These are phyloP conservation scores for Stegostoma tigrinum DNA, from an alignment of 2,113 vertebrate species.

Conservation along the genomic window DNA sequence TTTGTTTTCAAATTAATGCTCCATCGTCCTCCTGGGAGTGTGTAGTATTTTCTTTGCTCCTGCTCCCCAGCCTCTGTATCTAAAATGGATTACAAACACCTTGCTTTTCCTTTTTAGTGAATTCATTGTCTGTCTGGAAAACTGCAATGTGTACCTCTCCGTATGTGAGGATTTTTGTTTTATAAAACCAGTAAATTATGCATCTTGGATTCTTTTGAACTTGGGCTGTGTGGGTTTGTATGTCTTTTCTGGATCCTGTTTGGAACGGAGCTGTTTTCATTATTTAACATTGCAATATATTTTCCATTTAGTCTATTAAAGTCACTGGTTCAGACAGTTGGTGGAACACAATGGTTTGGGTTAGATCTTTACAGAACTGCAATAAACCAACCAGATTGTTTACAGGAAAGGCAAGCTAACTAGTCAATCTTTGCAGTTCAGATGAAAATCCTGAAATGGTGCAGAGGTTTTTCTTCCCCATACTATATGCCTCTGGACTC, in stretches of 20 bases:
- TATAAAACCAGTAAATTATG: background rate
- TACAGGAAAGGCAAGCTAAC: background rate
- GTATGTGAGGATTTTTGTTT: too few relatives aligned
- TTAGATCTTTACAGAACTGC: background rate
- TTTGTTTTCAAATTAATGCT: background rate
- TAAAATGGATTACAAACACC: background rate
- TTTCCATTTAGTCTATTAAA: background rate
- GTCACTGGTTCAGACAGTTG: background rate
- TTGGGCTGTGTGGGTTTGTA: background rate
- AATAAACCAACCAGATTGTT: background rate
- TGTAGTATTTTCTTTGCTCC: background rate
- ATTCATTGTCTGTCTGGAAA: background rate
- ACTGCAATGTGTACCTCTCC: background rate
- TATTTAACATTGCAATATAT: background rate
- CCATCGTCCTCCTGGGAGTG: background rate
- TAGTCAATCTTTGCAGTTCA: background rate
- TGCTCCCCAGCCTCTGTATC: background rate
- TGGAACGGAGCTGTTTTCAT: background rate
- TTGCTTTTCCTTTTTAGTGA: background rate
- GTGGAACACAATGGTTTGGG: background rate
- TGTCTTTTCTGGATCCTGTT: background rate
- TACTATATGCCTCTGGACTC: background rate
- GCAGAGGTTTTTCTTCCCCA: background rate
- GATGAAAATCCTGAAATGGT: background rate
- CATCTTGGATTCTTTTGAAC: background rate